Evolutionary conservation across 2,888 invertebrate species (phyloP), one percentile per base, ranked within the genome.

Genomic region (Linnaemya tessellans): DNA sequence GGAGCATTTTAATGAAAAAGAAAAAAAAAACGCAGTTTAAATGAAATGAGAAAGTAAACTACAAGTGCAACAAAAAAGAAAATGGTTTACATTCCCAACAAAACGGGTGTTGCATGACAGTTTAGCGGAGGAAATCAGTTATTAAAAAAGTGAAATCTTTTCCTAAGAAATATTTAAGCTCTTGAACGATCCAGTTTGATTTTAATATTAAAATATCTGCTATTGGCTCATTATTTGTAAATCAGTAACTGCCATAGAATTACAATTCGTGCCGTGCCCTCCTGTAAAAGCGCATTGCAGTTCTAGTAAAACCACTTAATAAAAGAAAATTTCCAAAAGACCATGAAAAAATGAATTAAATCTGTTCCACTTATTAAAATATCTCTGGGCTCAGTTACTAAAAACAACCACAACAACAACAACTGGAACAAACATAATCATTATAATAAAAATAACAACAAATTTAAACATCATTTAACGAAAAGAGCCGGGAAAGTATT

Each of bases 281-380:
- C 9, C 3, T 51, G 18, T 0, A 9, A 51, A 18, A 51, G 18
- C 8, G n/a, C 11, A 54, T 11, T 11, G 11, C 22, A 20, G 58
- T 46, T 49, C 49, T 43, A 49, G 18, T 13, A 41, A 58, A 65
- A 74, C 5, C 25, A 30, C 7, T 11, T 60, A 43, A 18, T 58
- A 60, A 60, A 22, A 30, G 15, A 49, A 46, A 67, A 10, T 18
- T 51, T 41, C 15, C 9, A 56, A 43, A 60, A 51, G 11, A 30
- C 7, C 15, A 22, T 56, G 13, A 15, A 18, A 18, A 35, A 70
- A 38, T 18, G 13, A 51, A 64, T 22, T 51, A 68, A 79, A 84
- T 84, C 68, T 74, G 79, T 79, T 78, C 68, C 74, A 68, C 60
- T 79, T 68, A 78, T 60, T 78, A 60, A 68, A 84, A 84, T 64